Evolutionary conservation across 1,140 invertebrate species (phyloP).

Genomic region (Amphibalanus amphitrite): DNA sequence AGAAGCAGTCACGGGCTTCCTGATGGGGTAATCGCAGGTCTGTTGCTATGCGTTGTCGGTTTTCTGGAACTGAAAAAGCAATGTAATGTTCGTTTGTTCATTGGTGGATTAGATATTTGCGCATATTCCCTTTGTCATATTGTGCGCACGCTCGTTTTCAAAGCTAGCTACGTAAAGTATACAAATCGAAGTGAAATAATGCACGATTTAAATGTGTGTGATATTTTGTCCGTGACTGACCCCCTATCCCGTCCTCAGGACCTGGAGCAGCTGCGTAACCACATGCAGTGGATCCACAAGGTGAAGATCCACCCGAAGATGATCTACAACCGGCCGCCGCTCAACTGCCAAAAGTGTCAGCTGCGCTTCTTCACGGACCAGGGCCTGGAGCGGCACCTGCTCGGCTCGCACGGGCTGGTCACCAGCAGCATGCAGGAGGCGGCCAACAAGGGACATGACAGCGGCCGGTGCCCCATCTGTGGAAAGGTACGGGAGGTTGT

Average conservation of each 20-base stretch:
- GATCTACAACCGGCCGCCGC: constrained; percentile 80
- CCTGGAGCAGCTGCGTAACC: constrained; percentile 73
- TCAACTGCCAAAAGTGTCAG: constrained; percentile 92
- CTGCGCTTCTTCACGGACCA: constrained; percentile 69
- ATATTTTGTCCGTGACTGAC: no score
- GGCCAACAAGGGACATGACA: constrained; percentile 84
- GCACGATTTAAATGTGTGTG: no score
- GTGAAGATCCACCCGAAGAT: constrained; percentile 92
- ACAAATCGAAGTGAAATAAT: no score
- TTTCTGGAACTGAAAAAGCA: no score
- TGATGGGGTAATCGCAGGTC: no score
- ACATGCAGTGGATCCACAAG: constrained; percentile 93
- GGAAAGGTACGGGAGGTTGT: constrained; percentile 45
- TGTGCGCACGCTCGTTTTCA: no score
- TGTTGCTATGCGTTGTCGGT: no score
- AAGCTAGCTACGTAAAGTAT: no score
- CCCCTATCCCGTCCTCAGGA: constrained; percentile 36
- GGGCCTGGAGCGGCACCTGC: constrained; percentile 75
- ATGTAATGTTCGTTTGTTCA: no score
- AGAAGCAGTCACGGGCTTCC: no score
- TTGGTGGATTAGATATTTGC: no score
- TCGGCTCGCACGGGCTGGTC: constrained; percentile 81
- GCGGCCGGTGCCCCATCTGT: constrained; percentile 80
- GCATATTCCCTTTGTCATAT: no score
- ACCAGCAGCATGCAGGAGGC: constrained; percentile 91